Conservation (phyloP, 2,797 vertebrate species). For the Eospalax fontanierii region DNA sequence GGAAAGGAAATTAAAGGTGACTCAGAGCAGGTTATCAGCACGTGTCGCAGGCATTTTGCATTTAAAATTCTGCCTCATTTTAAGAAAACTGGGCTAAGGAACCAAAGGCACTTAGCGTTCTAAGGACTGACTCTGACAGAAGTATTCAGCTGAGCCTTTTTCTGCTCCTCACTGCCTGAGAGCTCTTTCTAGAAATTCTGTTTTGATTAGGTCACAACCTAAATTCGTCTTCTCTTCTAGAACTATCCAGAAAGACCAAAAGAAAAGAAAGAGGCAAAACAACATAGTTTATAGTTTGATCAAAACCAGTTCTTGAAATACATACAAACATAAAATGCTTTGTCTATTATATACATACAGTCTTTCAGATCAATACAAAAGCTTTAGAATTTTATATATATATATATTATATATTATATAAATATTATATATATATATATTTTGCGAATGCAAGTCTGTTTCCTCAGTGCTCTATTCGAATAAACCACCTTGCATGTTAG, state of each 20-base stretch:
- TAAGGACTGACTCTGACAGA: neutral
- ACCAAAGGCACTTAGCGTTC: neutral
- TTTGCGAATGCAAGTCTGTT: constrained; percentile 63
- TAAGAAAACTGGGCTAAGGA: neutral
- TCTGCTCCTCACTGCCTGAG: neutral
- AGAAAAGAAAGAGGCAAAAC: constrained; percentile 52
- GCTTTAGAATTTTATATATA: constrained; percentile 46
- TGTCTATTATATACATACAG: constrained; percentile 70
- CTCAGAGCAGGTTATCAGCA: neutral
- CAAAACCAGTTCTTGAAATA: constrained; percentile 68
- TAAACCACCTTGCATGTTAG: constrained; percentile 56
- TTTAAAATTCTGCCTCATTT: neutral
- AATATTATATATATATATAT: too few relatives aligned
- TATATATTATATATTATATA: constrained; percentile 70
- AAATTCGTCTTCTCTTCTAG: constrained; percentile 35
- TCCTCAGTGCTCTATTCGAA: constrained; percentile 24
- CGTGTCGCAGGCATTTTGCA: neutral
- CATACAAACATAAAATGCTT: constrained; percentile 64
- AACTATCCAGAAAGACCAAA: constrained; percentile 45
- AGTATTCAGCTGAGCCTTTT: neutral
- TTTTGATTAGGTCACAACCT: neutral
- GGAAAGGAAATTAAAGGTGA: constrained; percentile 25
- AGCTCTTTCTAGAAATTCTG: neutral
- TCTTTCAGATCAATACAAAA: constrained; percentile 54
- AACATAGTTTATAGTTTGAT: constrained; percentile 79